phyloP scores from a whole-genome alignment of 2,797 vertebrate genomes.

The Pteropus rufus region DNA sequence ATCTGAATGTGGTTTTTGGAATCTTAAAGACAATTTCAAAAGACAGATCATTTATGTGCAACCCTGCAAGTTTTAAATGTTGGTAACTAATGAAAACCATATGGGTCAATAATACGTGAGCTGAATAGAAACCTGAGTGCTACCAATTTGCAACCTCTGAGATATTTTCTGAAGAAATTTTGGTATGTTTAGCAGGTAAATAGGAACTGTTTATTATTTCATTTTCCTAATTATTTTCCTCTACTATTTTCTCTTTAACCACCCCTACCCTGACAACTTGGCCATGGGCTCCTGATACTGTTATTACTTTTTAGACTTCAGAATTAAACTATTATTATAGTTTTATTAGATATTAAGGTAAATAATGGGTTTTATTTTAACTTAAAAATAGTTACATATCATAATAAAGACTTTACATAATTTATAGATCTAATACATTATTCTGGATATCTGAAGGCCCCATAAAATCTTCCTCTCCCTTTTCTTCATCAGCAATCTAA shows the following conservation, averaged over 20 bases:
- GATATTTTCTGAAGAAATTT: background rate
- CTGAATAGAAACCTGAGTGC: background rate
- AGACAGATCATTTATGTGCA: background rate
- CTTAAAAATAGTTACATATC: background rate
- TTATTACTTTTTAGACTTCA: background rate
- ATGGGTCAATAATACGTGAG: background rate
- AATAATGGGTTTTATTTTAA: conserved; percentile 15
- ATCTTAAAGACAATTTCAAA: background rate
- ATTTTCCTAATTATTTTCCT: conserved; percentile 15
- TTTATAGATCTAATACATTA: background rate
- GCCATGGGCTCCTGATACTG: background rate
- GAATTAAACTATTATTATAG: background rate
- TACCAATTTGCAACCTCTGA: background rate
- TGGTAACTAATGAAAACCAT: background rate
- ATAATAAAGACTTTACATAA: background rate
- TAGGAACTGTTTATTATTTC: conserved; percentile 1
- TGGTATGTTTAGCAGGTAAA: background rate
- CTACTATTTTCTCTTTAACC: background rate
- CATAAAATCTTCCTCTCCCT: background rate
- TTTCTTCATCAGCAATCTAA: background rate
- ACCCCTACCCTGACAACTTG: background rate
- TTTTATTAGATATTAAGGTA: background rate
- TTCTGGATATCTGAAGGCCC: background rate
- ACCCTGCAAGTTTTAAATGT: background rate
- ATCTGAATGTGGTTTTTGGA: background rate